Evolutionary conservation across 1,140 invertebrate genomes (phyloP).

Genomic region (Penaeus vannamei): DNA sequence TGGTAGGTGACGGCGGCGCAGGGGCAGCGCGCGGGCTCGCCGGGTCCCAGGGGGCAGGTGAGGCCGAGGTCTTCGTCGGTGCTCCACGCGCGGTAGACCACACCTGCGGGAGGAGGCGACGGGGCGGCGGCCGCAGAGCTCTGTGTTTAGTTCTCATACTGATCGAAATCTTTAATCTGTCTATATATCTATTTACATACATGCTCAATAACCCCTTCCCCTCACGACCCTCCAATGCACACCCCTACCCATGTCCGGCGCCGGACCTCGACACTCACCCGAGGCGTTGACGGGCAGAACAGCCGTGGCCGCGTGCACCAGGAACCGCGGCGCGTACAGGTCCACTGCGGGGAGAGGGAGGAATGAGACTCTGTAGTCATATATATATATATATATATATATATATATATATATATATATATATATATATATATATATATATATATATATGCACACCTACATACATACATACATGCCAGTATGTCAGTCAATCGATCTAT

Average conservation of each 20-base stretch:
- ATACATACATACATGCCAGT: background rate
- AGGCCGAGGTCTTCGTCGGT: constrained; percentile 53
- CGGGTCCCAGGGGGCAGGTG: constrained; percentile 48
- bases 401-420: too few species aligned
- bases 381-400: constrained; percentile 27
- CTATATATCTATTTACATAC: background rate
- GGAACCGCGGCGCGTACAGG: too few species aligned
- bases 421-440: too few species aligned
- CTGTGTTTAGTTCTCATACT: background rate
- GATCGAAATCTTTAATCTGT: background rate
- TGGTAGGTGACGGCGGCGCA: constrained; percentile 48
- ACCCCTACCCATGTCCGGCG: background rate
- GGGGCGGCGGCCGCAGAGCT: background rate
- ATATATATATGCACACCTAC: too few species aligned
- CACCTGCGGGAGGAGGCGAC: constrained; percentile 4
- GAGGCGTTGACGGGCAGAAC: too few species aligned
- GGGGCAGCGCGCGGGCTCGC: constrained; percentile 44
- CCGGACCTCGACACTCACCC: too few species aligned
- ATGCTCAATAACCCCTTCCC: too few species aligned
- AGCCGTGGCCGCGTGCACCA: too few species aligned
- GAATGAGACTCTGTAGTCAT: background rate
- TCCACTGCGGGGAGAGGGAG: too few species aligned
- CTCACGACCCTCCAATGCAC: too few species aligned
- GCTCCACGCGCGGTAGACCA: constrained; percentile 51
- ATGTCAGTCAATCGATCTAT: background rate